Evolutionary conservation across 2,888 invertebrate species (phyloP).

Genomic region (Cryptus armator): DNA sequence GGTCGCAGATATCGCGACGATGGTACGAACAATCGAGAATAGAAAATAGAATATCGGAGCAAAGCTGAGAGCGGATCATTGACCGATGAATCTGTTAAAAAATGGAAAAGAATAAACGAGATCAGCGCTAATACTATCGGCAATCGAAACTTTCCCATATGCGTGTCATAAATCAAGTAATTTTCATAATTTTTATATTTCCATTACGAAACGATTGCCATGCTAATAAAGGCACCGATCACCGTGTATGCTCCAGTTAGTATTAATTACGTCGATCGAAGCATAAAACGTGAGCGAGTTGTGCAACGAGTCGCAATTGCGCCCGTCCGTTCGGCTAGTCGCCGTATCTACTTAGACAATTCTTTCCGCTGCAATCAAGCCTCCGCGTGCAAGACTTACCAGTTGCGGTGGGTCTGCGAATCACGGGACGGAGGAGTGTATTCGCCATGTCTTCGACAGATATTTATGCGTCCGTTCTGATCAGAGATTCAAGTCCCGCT

Average conservation of each 20-base stretch:
- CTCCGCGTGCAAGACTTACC: constrained; percentile 15
- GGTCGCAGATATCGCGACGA: constrained; percentile 62
- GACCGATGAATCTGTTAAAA: constrained; percentile 14
- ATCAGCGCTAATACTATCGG: background rate
- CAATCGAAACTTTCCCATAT: background rate
- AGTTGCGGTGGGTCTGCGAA: constrained; percentile 31
- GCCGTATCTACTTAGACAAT: constrained; percentile 54
- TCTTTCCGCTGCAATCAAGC: constrained; percentile 40
- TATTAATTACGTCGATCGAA: constrained; percentile 38
- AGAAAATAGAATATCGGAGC: constrained; percentile 14
- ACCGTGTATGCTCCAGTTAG: background rate
- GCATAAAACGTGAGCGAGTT: constrained; percentile 19
- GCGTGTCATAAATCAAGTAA: background rate
- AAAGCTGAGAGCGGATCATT: constrained; percentile 15
- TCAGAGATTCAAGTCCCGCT: constrained; percentile 46
- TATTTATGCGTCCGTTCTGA: constrained; percentile 68
- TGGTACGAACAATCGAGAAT: constrained; percentile 51
- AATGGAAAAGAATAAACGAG: background rate
- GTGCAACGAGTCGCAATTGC: constrained; percentile 62
- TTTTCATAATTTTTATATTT: background rate
- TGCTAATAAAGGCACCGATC: background rate
- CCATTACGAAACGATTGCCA: background rate
- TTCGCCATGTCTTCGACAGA: constrained; percentile 51
- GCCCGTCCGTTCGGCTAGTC: constrained; percentile 56
- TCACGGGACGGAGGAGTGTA: constrained; percentile 50